Percentiles rank a stretch among this genome's conserved stretches.
phyloP scores from a whole-genome alignment of 1,140 invertebrate species.

The Anagrus nilaparvatae region DNA sequence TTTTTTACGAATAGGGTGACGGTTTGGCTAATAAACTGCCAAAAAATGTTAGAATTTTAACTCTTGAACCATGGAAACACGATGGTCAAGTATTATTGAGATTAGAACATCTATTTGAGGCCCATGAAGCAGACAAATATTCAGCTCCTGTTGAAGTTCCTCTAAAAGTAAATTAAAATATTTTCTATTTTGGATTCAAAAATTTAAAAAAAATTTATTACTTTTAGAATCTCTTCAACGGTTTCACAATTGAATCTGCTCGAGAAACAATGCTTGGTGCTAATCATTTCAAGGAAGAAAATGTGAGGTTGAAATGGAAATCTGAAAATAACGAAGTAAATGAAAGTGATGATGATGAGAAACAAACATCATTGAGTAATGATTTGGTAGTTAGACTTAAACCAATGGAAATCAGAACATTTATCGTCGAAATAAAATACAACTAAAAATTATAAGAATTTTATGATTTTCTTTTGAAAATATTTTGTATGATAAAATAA shows the following conservation, averaged over 20 bases:
- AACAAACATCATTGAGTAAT: too few species aligned
- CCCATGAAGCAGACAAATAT: not conserved
- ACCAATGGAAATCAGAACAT: not conserved
- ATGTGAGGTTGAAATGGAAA: not conserved
- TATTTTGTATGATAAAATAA: too few species aligned
- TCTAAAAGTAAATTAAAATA: too few species aligned
- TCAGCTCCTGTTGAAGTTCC: not conserved
- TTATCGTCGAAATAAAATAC: too few species aligned
- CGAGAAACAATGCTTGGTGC: not conserved
- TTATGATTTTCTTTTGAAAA: too few species aligned
- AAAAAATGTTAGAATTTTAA: not conserved
- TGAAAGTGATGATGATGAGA: too few species aligned
- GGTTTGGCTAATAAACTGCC: not conserved
- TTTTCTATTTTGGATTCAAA: too few species aligned
- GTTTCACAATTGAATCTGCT: not conserved
- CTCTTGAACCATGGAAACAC: slow-evolving; percentile 1
- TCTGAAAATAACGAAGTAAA: not conserved
- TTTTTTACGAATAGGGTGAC: not conserved
- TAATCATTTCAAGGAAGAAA: not conserved
- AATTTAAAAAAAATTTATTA: too few species aligned
- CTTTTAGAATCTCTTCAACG: not conserved
- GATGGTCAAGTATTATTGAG: not conserved
- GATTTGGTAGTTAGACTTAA: not conserved
- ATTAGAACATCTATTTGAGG: not conserved
- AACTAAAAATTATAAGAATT: too few species aligned